Percentiles rank a stretch among this genome's conserved stretches.
These are phyloP conservation scores for Limnephilus marmoratus DNA, from an alignment of 2,888 invertebrate genomes.

Conservation along the genomic window DNA sequence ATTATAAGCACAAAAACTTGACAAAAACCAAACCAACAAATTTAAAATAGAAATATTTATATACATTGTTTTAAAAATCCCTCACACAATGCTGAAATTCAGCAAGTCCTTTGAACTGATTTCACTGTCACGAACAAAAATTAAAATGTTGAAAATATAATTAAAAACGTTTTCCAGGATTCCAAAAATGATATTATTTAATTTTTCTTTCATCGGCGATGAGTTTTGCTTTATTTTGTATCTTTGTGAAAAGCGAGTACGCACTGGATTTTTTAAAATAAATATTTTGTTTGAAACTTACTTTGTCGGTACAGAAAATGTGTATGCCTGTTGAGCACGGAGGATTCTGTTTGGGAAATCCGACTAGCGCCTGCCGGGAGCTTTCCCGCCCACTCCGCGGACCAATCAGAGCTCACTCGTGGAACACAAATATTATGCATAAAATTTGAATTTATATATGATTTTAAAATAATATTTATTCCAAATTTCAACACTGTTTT, in stretches of 20 bases:
- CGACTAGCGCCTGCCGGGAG: constrained; percentile 48
- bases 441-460: not conserved
- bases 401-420: not conserved
- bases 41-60: not conserved
- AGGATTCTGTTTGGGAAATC: constrained; percentile 55
- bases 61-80: not conserved
- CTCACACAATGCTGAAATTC: not conserved
- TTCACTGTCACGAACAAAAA: constrained; percentile 21
- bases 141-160: not conserved
- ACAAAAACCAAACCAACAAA: too few relatives aligned
- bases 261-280: constrained; percentile 17
- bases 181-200: not conserved
- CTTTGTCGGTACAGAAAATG: constrained; percentile 57
- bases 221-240: not conserved
- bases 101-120: not conserved
- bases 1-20: not conserved
- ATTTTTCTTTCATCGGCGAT: not conserved
- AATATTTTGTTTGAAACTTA: constrained; percentile 41
- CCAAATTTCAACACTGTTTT: not conserved
- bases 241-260: constrained; percentile 22
- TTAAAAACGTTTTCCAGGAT: not conserved
- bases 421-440: not conserved
- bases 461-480: not conserved
- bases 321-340: constrained; percentile 50
- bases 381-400: constrained; percentile 53